Percentiles rank a stretch among this genome's conserved stretches.
These are phyloP conservation scores for Notarius lentiginosus DNA, from an alignment of 2,113 vertebrate genomes.

Conservation along the genomic window DNA sequence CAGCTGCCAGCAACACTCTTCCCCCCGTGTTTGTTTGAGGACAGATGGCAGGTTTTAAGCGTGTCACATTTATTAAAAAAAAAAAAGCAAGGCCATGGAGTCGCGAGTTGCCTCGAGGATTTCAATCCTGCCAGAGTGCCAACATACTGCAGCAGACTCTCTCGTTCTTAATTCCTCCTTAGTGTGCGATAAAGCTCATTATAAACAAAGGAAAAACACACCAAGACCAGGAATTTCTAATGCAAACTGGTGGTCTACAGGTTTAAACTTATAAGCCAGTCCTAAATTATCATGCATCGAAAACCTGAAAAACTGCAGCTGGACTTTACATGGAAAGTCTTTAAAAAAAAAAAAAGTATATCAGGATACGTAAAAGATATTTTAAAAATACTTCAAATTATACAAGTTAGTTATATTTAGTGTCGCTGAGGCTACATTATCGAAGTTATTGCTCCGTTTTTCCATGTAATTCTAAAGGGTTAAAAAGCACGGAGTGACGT, in stretches of 20 bases:
- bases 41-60: background rate
- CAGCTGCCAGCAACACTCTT: background rate
- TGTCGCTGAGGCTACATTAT: too few relatives aligned
- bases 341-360: background rate
- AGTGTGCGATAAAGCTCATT: background rate
- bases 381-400: background rate
- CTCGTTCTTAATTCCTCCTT: background rate
- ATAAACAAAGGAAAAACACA: background rate
- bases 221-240: background rate
- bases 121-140: background rate
- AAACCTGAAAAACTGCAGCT: background rate
- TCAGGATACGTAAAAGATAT: background rate
- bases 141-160: background rate
- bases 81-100: background rate
- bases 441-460: background rate
- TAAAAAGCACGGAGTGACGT: background rate
- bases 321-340: background rate
- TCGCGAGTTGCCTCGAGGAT: background rate
- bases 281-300: background rate
- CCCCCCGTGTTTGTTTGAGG: background rate
- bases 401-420: background rate
- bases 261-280: background rate
- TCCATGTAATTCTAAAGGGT: background rate
- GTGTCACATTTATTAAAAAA: background rate
- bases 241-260: background rate